phyloP scores from a whole-genome alignment of 1,140 invertebrate species.

The Micrasema minimum region DNA sequence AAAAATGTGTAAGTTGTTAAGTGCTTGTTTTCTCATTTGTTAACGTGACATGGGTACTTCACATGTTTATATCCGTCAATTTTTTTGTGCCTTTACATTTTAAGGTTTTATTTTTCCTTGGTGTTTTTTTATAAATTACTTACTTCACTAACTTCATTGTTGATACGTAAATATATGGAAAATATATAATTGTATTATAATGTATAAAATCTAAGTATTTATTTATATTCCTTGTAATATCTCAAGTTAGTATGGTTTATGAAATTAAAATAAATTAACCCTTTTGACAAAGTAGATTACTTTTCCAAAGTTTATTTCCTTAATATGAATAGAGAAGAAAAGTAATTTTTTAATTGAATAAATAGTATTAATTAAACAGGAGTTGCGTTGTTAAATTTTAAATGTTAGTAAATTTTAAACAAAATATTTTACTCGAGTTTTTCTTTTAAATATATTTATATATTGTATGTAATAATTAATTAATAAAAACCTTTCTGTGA shows the following conservation, averaged over 20 bases:
- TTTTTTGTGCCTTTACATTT: constrained; percentile 47
- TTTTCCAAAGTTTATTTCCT: no score
- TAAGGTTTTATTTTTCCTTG: constrained; percentile 27
- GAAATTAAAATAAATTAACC: no score
- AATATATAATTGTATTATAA: background rate
- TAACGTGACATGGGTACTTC: constrained; percentile 17
- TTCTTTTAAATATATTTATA: constrained; percentile 29
- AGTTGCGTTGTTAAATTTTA: constrained; percentile 13
- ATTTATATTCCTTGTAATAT: no score
- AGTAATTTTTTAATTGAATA: no score
- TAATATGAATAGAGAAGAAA: no score
- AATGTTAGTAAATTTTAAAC: constrained; percentile 25
- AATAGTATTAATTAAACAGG: background rate
- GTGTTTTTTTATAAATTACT: background rate
- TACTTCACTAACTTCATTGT: background rate
- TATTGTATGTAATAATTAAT: constrained; percentile 44
- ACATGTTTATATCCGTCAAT: constrained; percentile 44
- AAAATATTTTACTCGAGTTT: constrained; percentile 17
- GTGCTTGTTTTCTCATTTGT: no score
- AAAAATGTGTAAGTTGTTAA: no score
- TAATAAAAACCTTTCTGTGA: constrained; percentile 52
- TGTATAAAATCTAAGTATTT: no score
- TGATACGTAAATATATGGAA: background rate
- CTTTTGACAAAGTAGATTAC: no score
- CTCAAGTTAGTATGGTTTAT: no score